Percentiles rank a stretch among this genome's conserved stretches.
Conservation (phyloP, 2,888 invertebrate genomes). For the Athalia circularis region DNA sequence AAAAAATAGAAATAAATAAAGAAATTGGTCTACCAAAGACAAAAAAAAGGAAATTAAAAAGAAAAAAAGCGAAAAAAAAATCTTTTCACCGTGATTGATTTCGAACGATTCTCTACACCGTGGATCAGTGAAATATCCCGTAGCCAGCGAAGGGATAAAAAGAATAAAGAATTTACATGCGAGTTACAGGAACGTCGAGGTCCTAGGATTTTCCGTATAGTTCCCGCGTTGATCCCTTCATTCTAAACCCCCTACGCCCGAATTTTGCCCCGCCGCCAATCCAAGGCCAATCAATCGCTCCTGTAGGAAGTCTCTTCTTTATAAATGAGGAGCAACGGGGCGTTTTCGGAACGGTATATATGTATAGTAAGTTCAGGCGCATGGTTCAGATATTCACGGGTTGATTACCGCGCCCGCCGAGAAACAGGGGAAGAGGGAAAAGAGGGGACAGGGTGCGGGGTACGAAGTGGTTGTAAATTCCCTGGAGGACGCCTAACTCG, state of each 20-base stretch:
- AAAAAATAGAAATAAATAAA: background rate
- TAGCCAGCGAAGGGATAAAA: background rate
- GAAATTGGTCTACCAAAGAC: background rate
- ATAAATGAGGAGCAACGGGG: constrained; percentile 68
- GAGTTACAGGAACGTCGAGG: constrained; percentile 19
- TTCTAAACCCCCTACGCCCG: constrained; percentile 25
- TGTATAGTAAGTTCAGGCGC: constrained; percentile 54
- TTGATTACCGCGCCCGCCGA: constrained; percentile 68
- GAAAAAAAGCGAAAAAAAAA: too few species aligned
- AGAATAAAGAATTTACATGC: constrained; percentile 41
- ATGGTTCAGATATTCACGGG: constrained; percentile 72
- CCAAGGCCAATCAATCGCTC: constrained; percentile 67
- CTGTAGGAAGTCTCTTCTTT: constrained; percentile 66
- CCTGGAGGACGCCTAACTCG: constrained; percentile 72
- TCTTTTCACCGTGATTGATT: background rate
- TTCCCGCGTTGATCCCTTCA: constrained; percentile 7
- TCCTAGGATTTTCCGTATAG: background rate
- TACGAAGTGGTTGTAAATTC: constrained; percentile 61
- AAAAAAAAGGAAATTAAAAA: too few species aligned
- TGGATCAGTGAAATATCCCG: background rate
- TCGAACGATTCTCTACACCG: constrained; percentile 38
- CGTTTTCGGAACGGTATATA: constrained; percentile 51
- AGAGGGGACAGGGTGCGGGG: constrained; percentile 34
- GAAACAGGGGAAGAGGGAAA: constrained; percentile 53
- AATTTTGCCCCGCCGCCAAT: constrained; percentile 39